Conservation (phyloP, 2,113 vertebrate species). For the Oryzias melastigma region DNA sequence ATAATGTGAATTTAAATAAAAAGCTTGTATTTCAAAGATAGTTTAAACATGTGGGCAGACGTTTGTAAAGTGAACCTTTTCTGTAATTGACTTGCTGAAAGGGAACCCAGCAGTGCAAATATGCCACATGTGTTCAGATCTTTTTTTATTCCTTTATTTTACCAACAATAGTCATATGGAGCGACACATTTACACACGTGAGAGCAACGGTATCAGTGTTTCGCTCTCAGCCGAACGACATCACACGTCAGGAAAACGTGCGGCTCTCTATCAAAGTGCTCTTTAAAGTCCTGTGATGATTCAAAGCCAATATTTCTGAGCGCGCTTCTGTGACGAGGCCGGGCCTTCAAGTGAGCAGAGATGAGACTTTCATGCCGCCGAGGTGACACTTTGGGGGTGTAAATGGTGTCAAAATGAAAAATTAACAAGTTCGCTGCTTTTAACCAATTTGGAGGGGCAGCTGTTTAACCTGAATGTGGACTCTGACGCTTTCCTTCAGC, state of each 20-base stretch:
- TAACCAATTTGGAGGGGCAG: neutral
- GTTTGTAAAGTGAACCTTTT: too few relatives aligned
- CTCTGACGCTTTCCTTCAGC: neutral
- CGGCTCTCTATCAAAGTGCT: conserved; percentile 58
- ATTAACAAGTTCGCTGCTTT: conserved; percentile 14
- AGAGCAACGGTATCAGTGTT: neutral
- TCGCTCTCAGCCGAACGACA: conserved; percentile 49
- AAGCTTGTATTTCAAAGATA: too few relatives aligned
- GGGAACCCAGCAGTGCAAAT: neutral
- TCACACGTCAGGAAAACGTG: conserved; percentile 53
- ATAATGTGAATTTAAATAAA: too few relatives aligned
- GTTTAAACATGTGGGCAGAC: too few relatives aligned
- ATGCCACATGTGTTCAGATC: conserved; percentile 1
- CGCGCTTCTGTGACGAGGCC: conserved; percentile 49
- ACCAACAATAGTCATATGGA: neutral
- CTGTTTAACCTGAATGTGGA: neutral
- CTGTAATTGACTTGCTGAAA: too few relatives aligned
- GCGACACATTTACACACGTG: conserved; percentile 11
- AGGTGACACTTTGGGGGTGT: conserved; percentile 5
- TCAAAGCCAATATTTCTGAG: conserved; percentile 68
- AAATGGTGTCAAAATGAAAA: conserved; percentile 45
- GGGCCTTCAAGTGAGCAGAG: conserved; percentile 47
- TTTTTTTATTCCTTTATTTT: neutral
- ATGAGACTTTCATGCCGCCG: conserved; percentile 30
- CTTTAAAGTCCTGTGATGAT: conserved; percentile 70